Evolutionary conservation across 2,888 invertebrate species (phyloP), one percentile per base, ranked within the genome.

Genomic region (Nasonovia ribisnigri): DNA sequence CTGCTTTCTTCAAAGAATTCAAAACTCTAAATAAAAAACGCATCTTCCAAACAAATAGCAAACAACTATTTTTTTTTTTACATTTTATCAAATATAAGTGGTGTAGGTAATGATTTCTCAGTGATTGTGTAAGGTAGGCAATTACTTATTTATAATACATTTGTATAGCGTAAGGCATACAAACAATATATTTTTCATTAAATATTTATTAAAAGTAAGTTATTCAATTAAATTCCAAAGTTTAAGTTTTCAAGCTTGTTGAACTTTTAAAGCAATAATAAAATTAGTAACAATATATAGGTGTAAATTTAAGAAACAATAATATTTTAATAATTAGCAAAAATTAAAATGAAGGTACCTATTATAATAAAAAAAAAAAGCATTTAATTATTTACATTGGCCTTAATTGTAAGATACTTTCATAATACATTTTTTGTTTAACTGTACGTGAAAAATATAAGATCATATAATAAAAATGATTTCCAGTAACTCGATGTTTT

Each of bases 21-120:
- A 67, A 42, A 86, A 87, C 60, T 42, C 36, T 67, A 29, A 46
- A 48, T 29, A 67, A 92, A 77, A 92, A 77, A 88, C 67, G 43
- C 88, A 88, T 88, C 29, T 77, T 77, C 2, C 24, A 77, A 54
- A 88, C 43, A 42, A 77, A 88, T 43, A 51, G n/a, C 87, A 87
- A 87, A 87, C n/a, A 10, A 36, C 36, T 20, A 77, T 77, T 36
- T 86, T 86, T 77, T 77, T 77, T 77, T 77, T 77, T 43, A 43
- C 36, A 13, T 20, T 77, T 36, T 42, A 77, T 77, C 20, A 36
- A 42, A 77, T n/a, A 36, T 36, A 77, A 77, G n/a, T n/a, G 24
- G 77, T 36, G 20, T 36, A 77, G 20, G 3, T 77, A 77, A 36
- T 77, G 13, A 67, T 77, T 36, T 77, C 20, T 20, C 3, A 42